Conservation (phyloP, 2,797 vertebrate species). For the Sciurus vulgaris region DNA sequence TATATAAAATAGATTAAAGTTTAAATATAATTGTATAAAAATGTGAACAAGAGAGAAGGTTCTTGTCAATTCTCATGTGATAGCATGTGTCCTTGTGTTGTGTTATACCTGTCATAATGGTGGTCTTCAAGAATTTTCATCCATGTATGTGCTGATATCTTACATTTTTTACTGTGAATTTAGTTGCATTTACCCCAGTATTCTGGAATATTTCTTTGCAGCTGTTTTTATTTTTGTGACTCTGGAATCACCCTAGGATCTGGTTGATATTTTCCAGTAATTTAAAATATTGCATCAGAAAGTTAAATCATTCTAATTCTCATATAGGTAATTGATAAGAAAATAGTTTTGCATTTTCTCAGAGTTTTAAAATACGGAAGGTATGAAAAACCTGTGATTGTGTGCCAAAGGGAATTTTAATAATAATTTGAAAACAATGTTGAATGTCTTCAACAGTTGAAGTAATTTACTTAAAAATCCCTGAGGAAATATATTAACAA, state of each 20-base stretch:
- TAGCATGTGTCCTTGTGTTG: not conserved
- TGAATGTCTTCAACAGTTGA: constrained; percentile 42
- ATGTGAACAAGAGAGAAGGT: not conserved
- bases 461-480: constrained; percentile 66
- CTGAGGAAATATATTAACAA: constrained; percentile 54
- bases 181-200: not conserved
- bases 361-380: constrained; percentile 6
- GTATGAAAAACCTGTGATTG: constrained; percentile 15
- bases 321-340: constrained; percentile 6
- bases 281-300: constrained; percentile 23
- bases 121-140: not conserved
- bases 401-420: constrained; percentile 43
- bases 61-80: not conserved
- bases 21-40: not conserved
- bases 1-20: not conserved
- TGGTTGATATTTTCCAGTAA: constrained; percentile 2
- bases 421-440: constrained; percentile 62
- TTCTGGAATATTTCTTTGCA: not conserved
- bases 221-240: not conserved
- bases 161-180: not conserved
- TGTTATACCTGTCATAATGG: not conserved
- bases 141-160: not conserved
- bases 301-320: constrained; percentile 39
- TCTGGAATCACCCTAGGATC: not conserved
- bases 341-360: constrained; percentile 61